Conservation (phyloP, 1,140 invertebrate species). For the Drosophila saltans region DNA sequence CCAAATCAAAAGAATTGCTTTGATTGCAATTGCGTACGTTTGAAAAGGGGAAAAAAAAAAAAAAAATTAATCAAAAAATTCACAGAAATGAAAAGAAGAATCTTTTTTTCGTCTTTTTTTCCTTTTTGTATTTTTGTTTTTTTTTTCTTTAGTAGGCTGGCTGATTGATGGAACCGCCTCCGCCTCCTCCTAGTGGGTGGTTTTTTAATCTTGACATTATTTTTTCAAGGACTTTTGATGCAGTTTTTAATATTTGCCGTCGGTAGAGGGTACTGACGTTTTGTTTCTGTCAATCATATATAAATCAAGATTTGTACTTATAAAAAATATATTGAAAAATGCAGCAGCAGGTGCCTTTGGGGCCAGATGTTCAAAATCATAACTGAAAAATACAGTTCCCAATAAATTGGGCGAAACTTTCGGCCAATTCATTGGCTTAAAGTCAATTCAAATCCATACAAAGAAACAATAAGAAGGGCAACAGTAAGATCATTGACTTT, state of each 20-base stretch:
- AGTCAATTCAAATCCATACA: background rate
- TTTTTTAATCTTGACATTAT: conserved; percentile 36
- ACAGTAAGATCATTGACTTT: too few species aligned
- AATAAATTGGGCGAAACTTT: background rate
- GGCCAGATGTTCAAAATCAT: conserved; percentile 3
- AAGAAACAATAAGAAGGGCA: too few species aligned
- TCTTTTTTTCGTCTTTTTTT: background rate
- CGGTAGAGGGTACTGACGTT: conserved; percentile 1
- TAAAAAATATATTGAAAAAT: background rate
- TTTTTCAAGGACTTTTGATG: conserved; percentile 8
- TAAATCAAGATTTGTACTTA: background rate
- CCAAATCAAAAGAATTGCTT: conserved; percentile 24
- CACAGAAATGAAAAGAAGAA: conserved; percentile 29
- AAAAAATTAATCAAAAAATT: conserved; percentile 62
- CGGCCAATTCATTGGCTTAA: background rate
- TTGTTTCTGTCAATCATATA: background rate
- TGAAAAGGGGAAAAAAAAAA: conserved; percentile 18
- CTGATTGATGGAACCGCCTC: conserved; percentile 33
- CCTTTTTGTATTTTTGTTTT: background rate
- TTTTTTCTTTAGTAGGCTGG: conserved; percentile 29
- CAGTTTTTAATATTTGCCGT: conserved; percentile 22
- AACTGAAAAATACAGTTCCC: background rate
- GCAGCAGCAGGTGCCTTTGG: conserved; percentile 3
- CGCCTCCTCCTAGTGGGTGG: conserved; percentile 59
- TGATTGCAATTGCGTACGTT: conserved; percentile 46